Evolutionary conservation across 2,113 vertebrate genomes (phyloP).

Genomic region (Ciconia boyciana): DNA sequence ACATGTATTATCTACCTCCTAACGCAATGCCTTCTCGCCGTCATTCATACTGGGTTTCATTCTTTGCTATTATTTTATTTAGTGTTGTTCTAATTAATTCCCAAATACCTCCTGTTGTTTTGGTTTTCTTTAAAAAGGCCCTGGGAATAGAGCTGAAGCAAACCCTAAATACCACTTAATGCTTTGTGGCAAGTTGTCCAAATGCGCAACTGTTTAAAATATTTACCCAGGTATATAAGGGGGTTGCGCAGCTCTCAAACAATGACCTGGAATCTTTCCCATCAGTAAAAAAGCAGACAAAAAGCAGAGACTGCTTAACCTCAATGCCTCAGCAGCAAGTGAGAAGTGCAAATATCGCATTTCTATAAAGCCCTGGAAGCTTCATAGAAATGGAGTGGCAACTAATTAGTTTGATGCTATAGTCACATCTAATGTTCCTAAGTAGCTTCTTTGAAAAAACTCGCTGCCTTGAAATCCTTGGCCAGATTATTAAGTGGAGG

Average conservation of each 20-base stretch:
- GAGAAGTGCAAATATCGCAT: constrained; percentile 52
- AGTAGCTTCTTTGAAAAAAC: constrained; percentile 60
- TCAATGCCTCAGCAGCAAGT: constrained; percentile 36
- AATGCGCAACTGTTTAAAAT: constrained; percentile 55
- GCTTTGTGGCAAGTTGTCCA: constrained; percentile 56
- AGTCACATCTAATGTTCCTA: constrained; percentile 58
- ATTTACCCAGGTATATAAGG: constrained; percentile 58
- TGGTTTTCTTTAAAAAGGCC: constrained; percentile 11
- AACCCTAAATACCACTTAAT: constrained; percentile 38
- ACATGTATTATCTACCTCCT: neutral
- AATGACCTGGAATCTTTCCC: constrained; percentile 42
- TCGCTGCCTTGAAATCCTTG: constrained; percentile 57
- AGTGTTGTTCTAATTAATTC: constrained; percentile 12
- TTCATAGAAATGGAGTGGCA: constrained; percentile 49
- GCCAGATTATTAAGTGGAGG: constrained; percentile 54
- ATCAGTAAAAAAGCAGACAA: constrained; percentile 30
- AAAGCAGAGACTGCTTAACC: constrained; percentile 48
- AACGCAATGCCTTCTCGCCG: neutral
- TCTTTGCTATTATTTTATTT: neutral
- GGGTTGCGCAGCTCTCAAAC: neutral
- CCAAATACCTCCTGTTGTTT: constrained; percentile 24
- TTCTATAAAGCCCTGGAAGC: constrained; percentile 47
- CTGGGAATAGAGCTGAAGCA: constrained; percentile 39
- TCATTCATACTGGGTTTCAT: neutral
- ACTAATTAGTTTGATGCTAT: constrained; percentile 69